Evolutionary conservation across 2,113 vertebrate genomes (phyloP), one percentile per base, ranked within the genome.

Genomic region (Porphyrio hochstetteri): DNA sequence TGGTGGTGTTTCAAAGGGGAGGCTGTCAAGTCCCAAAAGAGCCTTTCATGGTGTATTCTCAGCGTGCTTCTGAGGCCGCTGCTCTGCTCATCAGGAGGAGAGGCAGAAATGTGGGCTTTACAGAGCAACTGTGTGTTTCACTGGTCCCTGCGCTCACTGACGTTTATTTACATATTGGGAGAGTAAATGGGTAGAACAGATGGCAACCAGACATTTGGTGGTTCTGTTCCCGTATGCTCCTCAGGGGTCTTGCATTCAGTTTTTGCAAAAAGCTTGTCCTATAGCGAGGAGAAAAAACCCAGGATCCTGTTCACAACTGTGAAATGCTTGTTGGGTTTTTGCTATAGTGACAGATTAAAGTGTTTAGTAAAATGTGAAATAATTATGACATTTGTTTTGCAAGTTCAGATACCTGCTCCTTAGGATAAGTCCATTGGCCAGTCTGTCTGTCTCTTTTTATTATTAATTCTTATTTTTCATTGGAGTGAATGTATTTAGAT

Each of bases 101-200:
- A 97, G 96, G 96, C 96, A 97, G 97, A 97, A 98, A 96, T 97
- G 97, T 96, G 98, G 97, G 96, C 95, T 97, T 98, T 92, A 97
- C 96, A 97, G 97, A 97, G 97, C 97, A 95, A 95, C 96, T 88
- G 94, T 96, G 94, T 97, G 97, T 97, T 96, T 95, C 94, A 96
- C 95, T 86, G 96, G 93, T 96, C 94, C 97, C 93, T 90, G 90
- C 4, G 95, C 96, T 97, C 90, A 38, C 97, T 97, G 97, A 95
- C 96, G 97, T 98, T 98, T 98, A 98, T 98, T 98, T 98, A 98
- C 97, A 97, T 97, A 97, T 95, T 96, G 96, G 97, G 94, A 96
- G 96, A 97, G 96, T 97, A 97, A 97, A 98, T 96, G 97, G 96
- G 96, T 97, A 98, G 97, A 98, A 97, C 98, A 98, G 98, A 98